Conservation (phyloP, 1,140 invertebrate genomes). For the Drosophila repleta region DNA sequence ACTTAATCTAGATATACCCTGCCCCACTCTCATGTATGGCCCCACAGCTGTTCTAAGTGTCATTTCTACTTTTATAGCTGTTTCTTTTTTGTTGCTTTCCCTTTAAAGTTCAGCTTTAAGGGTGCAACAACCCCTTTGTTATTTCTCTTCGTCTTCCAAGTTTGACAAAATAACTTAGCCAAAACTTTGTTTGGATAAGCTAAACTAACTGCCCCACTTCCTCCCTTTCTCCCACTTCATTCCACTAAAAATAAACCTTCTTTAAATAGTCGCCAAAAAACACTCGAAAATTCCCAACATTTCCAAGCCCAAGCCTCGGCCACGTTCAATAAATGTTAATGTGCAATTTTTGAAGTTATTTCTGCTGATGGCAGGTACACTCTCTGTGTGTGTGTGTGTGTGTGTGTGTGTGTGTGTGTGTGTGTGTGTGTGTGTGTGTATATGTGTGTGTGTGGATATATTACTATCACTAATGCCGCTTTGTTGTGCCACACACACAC, state of each 20-base stretch:
- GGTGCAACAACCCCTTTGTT: slow-evolving; percentile 4
- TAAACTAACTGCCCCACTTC: not conserved
- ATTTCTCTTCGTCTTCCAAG: not conserved
- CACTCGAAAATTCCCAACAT: not conserved
- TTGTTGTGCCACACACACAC: slow-evolving; percentile 35
- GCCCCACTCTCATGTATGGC: no score
- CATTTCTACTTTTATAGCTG: not conserved
- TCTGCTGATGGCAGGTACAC: slow-evolving; percentile 28
- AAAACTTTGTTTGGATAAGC: not conserved
- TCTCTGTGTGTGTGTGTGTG: not conserved
- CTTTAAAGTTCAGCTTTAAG: slow-evolving; percentile 2
- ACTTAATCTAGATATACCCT: no score
- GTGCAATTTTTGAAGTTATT: slow-evolving; percentile 36
- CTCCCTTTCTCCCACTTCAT: not conserved
- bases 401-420: not conserved
- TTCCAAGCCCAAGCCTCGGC: slow-evolving; percentile 15
- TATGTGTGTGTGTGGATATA: no score
- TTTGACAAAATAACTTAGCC: not conserved
- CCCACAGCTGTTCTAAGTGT: no score
- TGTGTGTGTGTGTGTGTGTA: not conserved
- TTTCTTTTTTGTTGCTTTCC: not conserved
- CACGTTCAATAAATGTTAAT: slow-evolving; percentile 48
- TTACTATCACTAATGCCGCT: slow-evolving; percentile 30
- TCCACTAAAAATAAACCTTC: not conserved
- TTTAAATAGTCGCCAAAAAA: no score